phyloP scores from a whole-genome alignment of 1,140 invertebrate species.

The Caenorhabditis latens region DNA sequence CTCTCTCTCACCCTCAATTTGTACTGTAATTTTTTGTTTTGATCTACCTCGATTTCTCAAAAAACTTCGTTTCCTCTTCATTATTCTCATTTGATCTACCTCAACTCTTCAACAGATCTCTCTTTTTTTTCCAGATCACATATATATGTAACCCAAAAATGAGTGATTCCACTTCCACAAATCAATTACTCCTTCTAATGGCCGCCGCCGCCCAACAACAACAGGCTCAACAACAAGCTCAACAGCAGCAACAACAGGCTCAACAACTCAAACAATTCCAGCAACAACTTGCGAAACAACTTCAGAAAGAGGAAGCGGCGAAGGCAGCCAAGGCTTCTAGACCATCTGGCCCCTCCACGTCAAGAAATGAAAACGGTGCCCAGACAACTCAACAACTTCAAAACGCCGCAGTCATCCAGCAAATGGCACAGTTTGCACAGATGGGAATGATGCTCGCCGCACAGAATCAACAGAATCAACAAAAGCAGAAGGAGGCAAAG shows the following conservation, averaged over 20 bases:
- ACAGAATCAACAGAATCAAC: neutral
- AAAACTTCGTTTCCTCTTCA: no score
- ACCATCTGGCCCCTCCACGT: neutral
- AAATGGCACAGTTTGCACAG: slow-evolving; percentile 10
- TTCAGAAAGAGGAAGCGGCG: neutral
- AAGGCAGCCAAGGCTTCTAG: neutral
- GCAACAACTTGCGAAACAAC: neutral
- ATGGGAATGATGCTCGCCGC: neutral
- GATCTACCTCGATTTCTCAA: no score
- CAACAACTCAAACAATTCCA: neutral
- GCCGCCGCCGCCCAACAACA: slow-evolving; percentile 19
- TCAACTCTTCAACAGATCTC: neutral
- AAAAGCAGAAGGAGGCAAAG: neutral
- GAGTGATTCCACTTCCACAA: neutral
- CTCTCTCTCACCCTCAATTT: neutral
- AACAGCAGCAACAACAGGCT: slow-evolving; percentile 3
- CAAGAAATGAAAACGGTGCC: neutral
- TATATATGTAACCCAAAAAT: no score
- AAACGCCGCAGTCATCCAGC: neutral
- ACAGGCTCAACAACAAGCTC: slow-evolving; percentile 51
- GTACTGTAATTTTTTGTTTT: no score
- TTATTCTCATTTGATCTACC: neutral
- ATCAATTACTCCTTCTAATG: slow-evolving; percentile 18
- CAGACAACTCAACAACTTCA: slow-evolving; percentile 2
- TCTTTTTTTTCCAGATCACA: neutral